phyloP scores from a whole-genome alignment of 2,113 vertebrate genomes.

The Melanerpes aurifrons region DNA sequence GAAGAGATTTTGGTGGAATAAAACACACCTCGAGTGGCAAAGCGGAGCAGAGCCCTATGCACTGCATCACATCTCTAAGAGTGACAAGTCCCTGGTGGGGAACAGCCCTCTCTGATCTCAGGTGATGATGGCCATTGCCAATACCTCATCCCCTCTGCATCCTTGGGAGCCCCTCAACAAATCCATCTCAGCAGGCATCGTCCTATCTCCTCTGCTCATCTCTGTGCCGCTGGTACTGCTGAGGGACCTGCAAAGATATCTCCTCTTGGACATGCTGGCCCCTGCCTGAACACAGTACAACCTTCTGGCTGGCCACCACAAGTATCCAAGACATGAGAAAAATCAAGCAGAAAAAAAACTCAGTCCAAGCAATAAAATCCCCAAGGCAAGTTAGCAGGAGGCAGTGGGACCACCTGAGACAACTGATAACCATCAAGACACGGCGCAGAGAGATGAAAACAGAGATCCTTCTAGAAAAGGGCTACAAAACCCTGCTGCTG shows the following conservation, averaged over 20 bases:
- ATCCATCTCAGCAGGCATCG: background rate
- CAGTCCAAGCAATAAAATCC: background rate
- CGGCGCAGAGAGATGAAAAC: background rate
- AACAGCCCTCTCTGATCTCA: background rate
- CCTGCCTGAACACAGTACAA: background rate
- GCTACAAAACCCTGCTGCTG: background rate
- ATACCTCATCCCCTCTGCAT: background rate
- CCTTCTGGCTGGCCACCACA: background rate
- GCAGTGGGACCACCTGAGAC: background rate
- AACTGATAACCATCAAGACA: background rate
- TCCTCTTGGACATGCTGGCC: background rate
- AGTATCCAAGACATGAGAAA: background rate
- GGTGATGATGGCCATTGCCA: background rate
- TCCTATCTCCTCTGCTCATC: background rate
- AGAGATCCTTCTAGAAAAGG: background rate
- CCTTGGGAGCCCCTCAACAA: background rate
- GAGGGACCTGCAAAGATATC: background rate
- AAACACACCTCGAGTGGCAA: fast-evolving
- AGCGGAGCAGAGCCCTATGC: background rate
- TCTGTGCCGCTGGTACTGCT: background rate
- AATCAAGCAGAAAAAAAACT: background rate
- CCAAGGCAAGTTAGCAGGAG: background rate
- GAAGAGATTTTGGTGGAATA: background rate
- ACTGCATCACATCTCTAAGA: background rate
- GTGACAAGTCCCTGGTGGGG: fast-evolving